Base-by-base conservation (phyloP, 2,113 vertebrate genomes). In the Hyperopisus bebe region DNA sequence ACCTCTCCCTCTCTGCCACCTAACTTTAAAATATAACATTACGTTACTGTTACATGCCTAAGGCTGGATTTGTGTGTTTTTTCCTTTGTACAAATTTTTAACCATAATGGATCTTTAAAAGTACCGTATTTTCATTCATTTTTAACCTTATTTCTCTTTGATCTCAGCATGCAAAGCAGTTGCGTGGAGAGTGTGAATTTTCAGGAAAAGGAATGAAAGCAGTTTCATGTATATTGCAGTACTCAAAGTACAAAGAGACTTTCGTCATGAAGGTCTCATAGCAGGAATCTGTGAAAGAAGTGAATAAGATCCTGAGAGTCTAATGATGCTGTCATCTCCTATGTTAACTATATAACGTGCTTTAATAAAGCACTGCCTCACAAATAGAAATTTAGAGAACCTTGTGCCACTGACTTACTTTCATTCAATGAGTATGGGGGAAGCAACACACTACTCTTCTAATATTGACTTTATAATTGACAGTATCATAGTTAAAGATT, bases 211-310 rank as follows among this genome's bases (percentile, higher is more conserved):
- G 58, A 58, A 39, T 70, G n/a, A 70, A 70, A 70, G 62, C n/a
- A 31, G n/a, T 82, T 85, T 44, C 80, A 90, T 92, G 88, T 90
- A 92, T 90, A 91, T 92, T 91, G 85, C 51, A 92, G 88, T 87
- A 91, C 58, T 46, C 80, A 88, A 70, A 92, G 85, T 82, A 84
- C 62, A 89, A 62, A 87, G 66, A 55, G 55, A 93, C 91, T 89
- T 89, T 85, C 91, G 91, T 89, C 91, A 90, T 83, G 77, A 89
- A 46, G 90, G 84, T 86, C 35, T 89, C 88, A 74, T 87, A 88
- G 48, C 85, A 53, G 27, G 86, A 88, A 90, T 90, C 90, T 88
- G 62, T 90, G 77, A 90, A 92, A 47, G 13, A 47, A 84, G 21
- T 84, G 82, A 84, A 47, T 46, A 47, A 47, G 44, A 47, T 84